phyloP scores from a whole-genome alignment of 2,113 vertebrate species.

The Prietella phreatophila region DNA sequence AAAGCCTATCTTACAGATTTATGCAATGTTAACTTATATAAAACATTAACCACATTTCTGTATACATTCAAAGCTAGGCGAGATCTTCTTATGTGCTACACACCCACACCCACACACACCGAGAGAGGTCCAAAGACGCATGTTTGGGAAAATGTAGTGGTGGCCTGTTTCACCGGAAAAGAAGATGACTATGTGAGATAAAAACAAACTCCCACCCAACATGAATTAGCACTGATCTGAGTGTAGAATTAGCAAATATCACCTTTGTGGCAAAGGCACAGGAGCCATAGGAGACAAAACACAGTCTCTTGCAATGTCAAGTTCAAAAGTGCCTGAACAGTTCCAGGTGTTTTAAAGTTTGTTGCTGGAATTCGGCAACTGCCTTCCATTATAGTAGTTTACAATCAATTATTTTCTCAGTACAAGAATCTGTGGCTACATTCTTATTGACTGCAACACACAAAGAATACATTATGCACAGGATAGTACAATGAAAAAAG shows the following conservation, averaged over 20 bases:
- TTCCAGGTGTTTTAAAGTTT: neutral
- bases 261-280: conserved; percentile 28
- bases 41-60: conserved; percentile 20
- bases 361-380: neutral
- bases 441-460: neutral
- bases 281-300: neutral
- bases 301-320: neutral
- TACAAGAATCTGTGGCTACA: neutral
- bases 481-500: neutral
- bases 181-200: conserved; percentile 56
- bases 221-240: conserved; percentile 23
- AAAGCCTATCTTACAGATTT: neutral
- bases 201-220: conserved; percentile 54
- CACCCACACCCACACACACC: neutral
- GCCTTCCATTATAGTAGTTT: neutral
- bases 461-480: too few relatives aligned
- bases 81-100: neutral
- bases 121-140: conserved; percentile 55
- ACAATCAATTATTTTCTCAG: neutral
- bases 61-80: neutral
- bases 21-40: neutral
- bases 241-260: conserved; percentile 2
- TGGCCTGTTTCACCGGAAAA: conserved; percentile 71
- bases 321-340: neutral
- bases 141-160: conserved; percentile 60